Conservation (phyloP, 2,113 vertebrate genomes). For the Bufo gargarizans region DNA sequence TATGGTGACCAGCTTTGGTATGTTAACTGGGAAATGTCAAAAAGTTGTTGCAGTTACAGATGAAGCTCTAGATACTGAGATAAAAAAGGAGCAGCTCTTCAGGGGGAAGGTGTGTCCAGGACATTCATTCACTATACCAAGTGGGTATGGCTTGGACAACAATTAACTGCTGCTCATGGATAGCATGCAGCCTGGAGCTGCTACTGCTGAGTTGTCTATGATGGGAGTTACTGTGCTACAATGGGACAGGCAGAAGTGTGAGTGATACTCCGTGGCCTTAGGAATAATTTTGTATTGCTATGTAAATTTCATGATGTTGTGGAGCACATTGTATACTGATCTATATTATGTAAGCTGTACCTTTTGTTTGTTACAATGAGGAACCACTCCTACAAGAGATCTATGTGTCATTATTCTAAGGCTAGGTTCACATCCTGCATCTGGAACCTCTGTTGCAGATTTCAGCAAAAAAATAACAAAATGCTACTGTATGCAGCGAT, state of each 20-base stretch:
- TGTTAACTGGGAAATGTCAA: background rate
- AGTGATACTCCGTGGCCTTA: background rate
- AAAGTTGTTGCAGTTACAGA: slow-evolving; percentile 47
- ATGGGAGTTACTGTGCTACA: background rate
- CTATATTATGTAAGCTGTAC: background rate
- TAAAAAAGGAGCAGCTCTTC: slow-evolving; percentile 73
- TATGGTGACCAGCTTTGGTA: background rate
- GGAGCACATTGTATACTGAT: background rate
- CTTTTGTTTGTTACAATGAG: background rate
- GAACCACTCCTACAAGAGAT: background rate
- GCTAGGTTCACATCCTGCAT: no score
- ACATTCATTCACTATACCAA: slow-evolving; percentile 91
- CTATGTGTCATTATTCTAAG: no score
- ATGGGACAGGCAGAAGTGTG: background rate
- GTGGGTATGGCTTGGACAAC: slow-evolving; percentile 83
- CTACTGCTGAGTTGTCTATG: background rate
- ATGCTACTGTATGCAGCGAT: no score
- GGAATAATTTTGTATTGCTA: background rate
- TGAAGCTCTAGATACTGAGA: slow-evolving; percentile 66
- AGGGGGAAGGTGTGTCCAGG: slow-evolving; percentile 89
- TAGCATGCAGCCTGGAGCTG: slow-evolving; percentile 8
- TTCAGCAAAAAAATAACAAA: no score
- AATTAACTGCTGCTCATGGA: slow-evolving; percentile 76
- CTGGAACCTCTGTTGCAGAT: no score
- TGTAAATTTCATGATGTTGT: background rate